Evolutionary conservation across 37 sponge, comb jelly and placozoan species (phyloP).

Genomic region (Mnemiopsis leidyi): DNA sequence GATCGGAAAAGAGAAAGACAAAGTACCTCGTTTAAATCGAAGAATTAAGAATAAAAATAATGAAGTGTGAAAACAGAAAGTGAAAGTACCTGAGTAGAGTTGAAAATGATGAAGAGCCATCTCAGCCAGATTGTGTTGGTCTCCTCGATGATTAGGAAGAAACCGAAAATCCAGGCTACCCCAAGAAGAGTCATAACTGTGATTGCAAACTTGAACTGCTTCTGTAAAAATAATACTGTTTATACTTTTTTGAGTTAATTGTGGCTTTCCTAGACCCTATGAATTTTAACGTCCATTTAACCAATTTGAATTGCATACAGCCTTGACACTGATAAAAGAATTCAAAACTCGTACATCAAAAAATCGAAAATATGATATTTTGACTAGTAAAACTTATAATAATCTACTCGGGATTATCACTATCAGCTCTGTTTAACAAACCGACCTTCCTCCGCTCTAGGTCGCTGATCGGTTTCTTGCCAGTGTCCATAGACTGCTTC

Average conservation of each 20-base stretch:
- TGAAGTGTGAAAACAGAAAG: not conserved
- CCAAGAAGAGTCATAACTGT: conserved; percentile 53
- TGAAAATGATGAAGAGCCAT: conserved; percentile 49
- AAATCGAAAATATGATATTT: too few relatives aligned
- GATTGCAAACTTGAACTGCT: conserved; percentile 54
- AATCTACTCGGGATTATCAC: too few relatives aligned
- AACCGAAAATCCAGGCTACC: conserved; percentile 44
- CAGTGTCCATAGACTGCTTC: not conserved
- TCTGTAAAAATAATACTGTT: not conserved
- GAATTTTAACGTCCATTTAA: too few relatives aligned
- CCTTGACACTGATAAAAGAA: too few relatives aligned
- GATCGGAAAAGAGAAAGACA: too few relatives aligned
- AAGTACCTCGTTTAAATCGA: too few relatives aligned
- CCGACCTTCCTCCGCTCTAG: conserved; percentile 36
- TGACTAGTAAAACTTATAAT: too few relatives aligned
- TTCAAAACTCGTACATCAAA: too few relatives aligned
- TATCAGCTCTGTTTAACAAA: too few relatives aligned
- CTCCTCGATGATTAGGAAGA: conserved; percentile 24
- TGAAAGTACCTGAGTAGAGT: conserved; percentile 46
- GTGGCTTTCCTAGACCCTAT: too few relatives aligned
- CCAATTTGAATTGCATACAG: too few relatives aligned
- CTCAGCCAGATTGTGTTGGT: conserved; percentile 25
- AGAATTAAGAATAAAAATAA: not conserved
- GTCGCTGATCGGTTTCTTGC: not conserved
- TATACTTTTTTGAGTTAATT: too few relatives aligned